phyloP scores from a whole-genome alignment of 2,888 invertebrate genomes.

The Tetragonisca angustula region DNA sequence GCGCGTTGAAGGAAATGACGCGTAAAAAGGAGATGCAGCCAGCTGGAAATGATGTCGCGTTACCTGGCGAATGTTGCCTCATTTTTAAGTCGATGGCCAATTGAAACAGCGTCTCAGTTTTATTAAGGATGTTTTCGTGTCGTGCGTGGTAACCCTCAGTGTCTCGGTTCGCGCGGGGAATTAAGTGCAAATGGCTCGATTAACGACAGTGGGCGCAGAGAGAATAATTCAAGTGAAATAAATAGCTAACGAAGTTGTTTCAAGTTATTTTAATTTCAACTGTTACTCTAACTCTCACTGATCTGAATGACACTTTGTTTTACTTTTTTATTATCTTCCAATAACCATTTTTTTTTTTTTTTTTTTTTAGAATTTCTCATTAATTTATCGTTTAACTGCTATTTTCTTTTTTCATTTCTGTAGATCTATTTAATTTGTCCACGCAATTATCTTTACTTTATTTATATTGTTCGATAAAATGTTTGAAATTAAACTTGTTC shows the following conservation, averaged over 20 bases:
- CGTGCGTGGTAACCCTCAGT: background rate
- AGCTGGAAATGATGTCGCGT: background rate
- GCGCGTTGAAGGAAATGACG: background rate
- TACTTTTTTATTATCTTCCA: too few species aligned
- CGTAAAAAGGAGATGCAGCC: background rate
- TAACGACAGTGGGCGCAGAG: background rate
- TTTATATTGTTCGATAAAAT: too few species aligned
- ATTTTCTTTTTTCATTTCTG: background rate
- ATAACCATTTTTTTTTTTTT: background rate
- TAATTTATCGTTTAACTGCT: background rate
- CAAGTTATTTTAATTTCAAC: background rate
- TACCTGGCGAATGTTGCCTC: background rate
- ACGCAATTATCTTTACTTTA: too few species aligned
- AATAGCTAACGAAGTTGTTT: background rate
- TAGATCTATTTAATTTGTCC: too few species aligned
- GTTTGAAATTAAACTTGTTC: too few species aligned
- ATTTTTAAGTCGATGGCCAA: too few species aligned
- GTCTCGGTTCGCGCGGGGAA: too few species aligned
- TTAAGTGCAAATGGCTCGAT: too few species aligned
- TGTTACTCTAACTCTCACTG: background rate
- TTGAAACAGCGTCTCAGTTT: background rate
- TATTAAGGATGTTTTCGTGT: fast-evolving
- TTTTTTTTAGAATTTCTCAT: background rate
- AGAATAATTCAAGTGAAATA: background rate
- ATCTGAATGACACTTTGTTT: background rate